These are phyloP conservation scores for Numida meleagris DNA, from an alignment of 2,113 vertebrate species.

Conservation along the genomic window DNA sequence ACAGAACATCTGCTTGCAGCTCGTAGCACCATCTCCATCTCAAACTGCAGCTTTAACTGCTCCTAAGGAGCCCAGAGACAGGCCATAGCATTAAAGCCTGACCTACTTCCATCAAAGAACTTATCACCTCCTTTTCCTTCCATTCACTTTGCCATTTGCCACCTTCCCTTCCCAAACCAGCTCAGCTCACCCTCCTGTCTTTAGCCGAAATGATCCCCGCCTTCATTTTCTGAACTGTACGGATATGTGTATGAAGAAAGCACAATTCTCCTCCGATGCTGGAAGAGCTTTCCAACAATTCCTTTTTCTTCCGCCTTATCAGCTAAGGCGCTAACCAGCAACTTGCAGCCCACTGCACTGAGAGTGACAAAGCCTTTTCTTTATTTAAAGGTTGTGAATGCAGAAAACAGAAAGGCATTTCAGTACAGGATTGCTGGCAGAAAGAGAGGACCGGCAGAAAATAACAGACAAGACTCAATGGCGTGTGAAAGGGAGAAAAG, in stretches of 20 bases:
- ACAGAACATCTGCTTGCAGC: conserved; percentile 43
- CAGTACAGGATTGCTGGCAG: neutral
- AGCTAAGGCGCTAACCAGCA: neutral
- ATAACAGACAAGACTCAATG: conserved; percentile 51
- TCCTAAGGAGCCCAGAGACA: conserved; percentile 24
- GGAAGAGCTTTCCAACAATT: neutral
- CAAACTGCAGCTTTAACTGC: neutral
- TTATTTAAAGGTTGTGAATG: neutral
- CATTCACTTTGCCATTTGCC: neutral
- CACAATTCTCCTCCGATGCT: neutral
- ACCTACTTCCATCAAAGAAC: neutral
- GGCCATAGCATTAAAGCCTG: neutral
- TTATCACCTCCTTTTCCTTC: neutral
- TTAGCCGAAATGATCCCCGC: neutral
- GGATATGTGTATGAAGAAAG: neutral
- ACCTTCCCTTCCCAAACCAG: neutral
- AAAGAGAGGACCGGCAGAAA: conserved; percentile 29
- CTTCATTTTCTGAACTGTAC: neutral
- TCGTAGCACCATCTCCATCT: neutral
- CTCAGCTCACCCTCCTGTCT: fast-evolving
- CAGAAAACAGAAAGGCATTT: neutral
- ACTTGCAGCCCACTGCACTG: neutral
- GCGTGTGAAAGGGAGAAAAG: neutral
- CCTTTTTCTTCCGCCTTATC: neutral
- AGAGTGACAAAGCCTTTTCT: neutral